phyloP scores from a whole-genome alignment of 2,797 vertebrate genomes.

The Lacerta agilis region DNA sequence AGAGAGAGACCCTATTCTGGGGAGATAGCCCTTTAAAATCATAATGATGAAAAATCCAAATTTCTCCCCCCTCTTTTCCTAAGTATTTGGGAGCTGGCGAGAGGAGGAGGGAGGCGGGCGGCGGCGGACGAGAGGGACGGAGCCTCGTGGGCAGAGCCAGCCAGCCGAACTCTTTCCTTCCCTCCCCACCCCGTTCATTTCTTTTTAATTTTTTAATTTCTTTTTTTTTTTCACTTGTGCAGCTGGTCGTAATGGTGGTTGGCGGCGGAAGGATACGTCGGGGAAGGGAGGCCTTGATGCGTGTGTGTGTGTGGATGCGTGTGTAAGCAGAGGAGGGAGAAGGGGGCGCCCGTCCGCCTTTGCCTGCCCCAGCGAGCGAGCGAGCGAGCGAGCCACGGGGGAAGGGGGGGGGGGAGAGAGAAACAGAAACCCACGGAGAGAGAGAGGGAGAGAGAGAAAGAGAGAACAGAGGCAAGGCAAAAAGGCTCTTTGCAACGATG shows the following conservation, averaged over 20 bases:
- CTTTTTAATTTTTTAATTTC: no score
- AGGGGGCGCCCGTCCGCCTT: conserved; percentile 3
- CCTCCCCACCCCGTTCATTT: background rate
- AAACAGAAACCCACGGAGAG: no score
- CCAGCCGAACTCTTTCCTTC: rapidly evolving
- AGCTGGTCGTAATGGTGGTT: background rate
- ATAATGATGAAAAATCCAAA: background rate
- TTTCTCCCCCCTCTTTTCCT: background rate
- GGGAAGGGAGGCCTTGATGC: background rate
- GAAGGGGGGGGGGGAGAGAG: background rate
- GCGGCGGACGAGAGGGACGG: rapidly evolving
- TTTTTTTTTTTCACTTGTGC: background rate
- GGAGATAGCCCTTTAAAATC: background rate
- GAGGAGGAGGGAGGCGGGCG: background rate
- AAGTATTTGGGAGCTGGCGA: background rate
- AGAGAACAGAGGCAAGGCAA: background rate
- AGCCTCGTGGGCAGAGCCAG: background rate
- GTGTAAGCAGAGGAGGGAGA: background rate
- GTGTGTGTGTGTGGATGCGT: background rate
- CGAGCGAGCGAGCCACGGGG: background rate
- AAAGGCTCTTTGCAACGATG: background rate
- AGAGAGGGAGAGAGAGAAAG: no score
- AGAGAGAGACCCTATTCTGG: background rate
- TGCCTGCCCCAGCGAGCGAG: background rate
- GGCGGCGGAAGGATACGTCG: conserved; percentile 21